Percentiles rank a stretch among this genome's conserved stretches.
These are phyloP conservation scores for Netelia melanura DNA, from an alignment of 2,888 invertebrate species.

Conservation along the genomic window DNA sequence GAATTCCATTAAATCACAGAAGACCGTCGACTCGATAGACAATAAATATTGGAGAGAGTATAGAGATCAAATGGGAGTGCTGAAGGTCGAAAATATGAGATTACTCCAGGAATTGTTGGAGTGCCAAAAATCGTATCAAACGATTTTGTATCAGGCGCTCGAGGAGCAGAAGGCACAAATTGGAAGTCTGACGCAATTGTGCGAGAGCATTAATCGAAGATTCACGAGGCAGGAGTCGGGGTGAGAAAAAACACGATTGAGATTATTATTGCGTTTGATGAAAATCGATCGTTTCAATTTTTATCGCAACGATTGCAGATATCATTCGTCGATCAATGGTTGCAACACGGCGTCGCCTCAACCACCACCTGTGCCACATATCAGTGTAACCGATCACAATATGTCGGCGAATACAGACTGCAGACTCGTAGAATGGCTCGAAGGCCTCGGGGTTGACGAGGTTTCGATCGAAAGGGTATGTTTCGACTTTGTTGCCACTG, in stretches of 20 bases:
- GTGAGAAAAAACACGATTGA: constrained; percentile 67
- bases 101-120: constrained; percentile 92
- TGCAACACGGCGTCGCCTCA: constrained; percentile 71
- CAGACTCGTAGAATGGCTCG: constrained; percentile 90
- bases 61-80: constrained; percentile 84
- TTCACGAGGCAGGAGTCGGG: constrained; percentile 76
- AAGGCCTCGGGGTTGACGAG: constrained; percentile 89
- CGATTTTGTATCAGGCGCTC: constrained; percentile 89
- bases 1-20: constrained; percentile 88
- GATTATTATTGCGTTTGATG: not conserved
- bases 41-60: constrained; percentile 84
- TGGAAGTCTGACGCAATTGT: constrained; percentile 86
- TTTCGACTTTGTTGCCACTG: not conserved
- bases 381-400: constrained; percentile 80
- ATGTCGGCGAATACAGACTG: constrained; percentile 82
- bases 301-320: constrained; percentile 67
- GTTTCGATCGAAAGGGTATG: constrained; percentile 88
- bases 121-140: constrained; percentile 90
- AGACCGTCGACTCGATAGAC: constrained; percentile 85
- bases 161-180: constrained; percentile 90
- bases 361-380: constrained; percentile 78
- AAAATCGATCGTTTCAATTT: not conserved
- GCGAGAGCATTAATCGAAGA: constrained; percentile 81
- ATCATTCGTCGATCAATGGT: constrained; percentile 74
- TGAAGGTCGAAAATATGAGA: constrained; percentile 86